These are phyloP conservation scores for Harlomillsia oculata DNA, from an alignment of 1,140 invertebrate genomes.

Conservation along the genomic window DNA sequence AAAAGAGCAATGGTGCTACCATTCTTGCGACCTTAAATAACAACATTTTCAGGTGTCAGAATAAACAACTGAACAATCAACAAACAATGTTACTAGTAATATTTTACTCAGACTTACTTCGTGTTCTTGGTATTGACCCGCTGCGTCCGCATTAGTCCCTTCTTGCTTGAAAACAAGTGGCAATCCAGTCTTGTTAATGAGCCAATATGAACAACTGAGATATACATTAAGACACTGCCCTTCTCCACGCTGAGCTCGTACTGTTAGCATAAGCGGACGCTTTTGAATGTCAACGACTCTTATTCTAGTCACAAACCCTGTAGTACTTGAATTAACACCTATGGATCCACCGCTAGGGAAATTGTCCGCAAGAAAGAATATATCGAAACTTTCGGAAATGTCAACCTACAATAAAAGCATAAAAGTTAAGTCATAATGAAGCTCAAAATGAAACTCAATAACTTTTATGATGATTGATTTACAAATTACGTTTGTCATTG, in stretches of 20 bases:
- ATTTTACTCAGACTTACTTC: slow-evolving; percentile 52
- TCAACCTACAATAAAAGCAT: slow-evolving; percentile 51
- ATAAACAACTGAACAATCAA: no score
- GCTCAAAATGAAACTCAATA: neutral
- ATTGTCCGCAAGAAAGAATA: slow-evolving; percentile 69
- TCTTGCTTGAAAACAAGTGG: slow-evolving; percentile 91
- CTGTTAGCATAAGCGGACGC: slow-evolving; percentile 63
- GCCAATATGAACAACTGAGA: slow-evolving; percentile 82
- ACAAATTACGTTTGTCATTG: slow-evolving; percentile 25
- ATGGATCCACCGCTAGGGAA: slow-evolving; percentile 61
- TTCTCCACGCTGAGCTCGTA: slow-evolving; percentile 46
- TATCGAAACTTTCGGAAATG: slow-evolving; percentile 56
- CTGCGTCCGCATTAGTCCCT: slow-evolving; percentile 62
- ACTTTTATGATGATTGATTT: neutral
- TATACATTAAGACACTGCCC: slow-evolving; percentile 51
- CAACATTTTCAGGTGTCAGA: slow-evolving; percentile 1
- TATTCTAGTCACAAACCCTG: slow-evolving; percentile 46
- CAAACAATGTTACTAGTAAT: neutral
- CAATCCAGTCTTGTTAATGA: slow-evolving; percentile 89
- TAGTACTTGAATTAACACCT: slow-evolving; percentile 41
- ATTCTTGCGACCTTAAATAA: slow-evolving; percentile 58
- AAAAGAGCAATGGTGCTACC: slow-evolving; percentile 86
- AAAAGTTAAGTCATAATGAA: neutral
- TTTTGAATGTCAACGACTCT: slow-evolving; percentile 59
- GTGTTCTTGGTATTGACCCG: slow-evolving; percentile 90